phyloP scores from a whole-genome alignment of 1,140 invertebrate genomes.

The Micrasema minimum region DNA sequence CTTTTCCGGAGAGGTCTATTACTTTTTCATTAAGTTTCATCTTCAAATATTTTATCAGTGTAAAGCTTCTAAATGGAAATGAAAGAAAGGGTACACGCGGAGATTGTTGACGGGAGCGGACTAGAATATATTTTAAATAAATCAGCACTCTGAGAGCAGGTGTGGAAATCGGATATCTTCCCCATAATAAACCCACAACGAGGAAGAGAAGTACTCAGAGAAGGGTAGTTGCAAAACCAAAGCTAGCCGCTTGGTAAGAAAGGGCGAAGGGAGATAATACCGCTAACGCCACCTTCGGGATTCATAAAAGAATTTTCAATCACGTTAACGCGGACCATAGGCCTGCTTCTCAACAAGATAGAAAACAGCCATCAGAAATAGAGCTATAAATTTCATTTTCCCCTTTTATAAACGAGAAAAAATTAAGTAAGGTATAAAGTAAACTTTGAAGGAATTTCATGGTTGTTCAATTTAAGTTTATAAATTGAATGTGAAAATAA shows the following conservation, averaged over 20 bases:
- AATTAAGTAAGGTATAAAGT: too few species aligned
- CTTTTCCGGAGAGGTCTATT: slow-evolving; percentile 18
- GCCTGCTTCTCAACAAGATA: not conserved
- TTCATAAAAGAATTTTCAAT: slow-evolving; percentile 52
- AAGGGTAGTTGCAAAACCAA: not conserved
- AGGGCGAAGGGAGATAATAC: slow-evolving; percentile 26
- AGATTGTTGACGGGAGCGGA: slow-evolving; percentile 45
- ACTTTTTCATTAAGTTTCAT: slow-evolving; percentile 37
- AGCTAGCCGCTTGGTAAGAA: not conserved
- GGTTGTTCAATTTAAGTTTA: too few species aligned
- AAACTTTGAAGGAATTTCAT: too few species aligned
- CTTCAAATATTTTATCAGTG: slow-evolving; percentile 48
- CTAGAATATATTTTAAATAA: slow-evolving; percentile 52
- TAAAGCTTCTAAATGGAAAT: not conserved
- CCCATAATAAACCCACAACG: slow-evolving; percentile 6
- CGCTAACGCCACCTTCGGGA: slow-evolving; percentile 45
- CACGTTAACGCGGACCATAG: slow-evolving; percentile 26
- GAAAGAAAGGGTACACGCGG: slow-evolving; percentile 32
- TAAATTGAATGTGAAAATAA: too few species aligned
- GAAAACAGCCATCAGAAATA: not conserved
- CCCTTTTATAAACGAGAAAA: too few species aligned
- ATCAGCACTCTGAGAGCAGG: slow-evolving; percentile 41
- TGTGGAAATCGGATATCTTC: slow-evolving; percentile 34
- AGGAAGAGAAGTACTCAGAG: not conserved
- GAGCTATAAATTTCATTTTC: too few species aligned